phyloP scores from a whole-genome alignment of 2,888 invertebrate genomes.

The Drosophila neotestacea region DNA sequence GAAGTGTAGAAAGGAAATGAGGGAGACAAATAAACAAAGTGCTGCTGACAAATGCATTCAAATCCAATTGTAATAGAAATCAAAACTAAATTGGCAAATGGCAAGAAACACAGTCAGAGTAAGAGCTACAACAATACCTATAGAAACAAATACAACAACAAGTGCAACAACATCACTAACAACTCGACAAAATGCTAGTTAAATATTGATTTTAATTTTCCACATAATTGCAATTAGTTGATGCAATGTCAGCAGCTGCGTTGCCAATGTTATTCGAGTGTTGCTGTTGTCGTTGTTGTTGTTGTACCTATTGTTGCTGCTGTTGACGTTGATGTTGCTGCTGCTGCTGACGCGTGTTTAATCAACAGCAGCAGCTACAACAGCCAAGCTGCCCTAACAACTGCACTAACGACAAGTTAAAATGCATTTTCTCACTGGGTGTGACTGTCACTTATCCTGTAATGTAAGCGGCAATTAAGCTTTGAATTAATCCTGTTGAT shows the following conservation, averaged over 20 bases:
- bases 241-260: conserved; percentile 53
- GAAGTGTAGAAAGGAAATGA: not conserved
- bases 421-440: not conserved
- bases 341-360: conserved; percentile 39
- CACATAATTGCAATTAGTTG: conserved; percentile 72
- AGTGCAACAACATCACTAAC: not conserved
- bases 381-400: conserved; percentile 7
- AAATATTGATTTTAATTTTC: conserved; percentile 69
- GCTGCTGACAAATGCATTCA: conserved; percentile 39
- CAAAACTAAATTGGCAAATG: conserved; percentile 50
- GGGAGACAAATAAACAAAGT: conserved; percentile 15
- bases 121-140: conserved; percentile 2
- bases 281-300: conserved; percentile 7
- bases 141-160: conserved; percentile 12
- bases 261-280: conserved; percentile 7
- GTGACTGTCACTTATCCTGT: conserved; percentile 6
- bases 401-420: conserved; percentile 12
- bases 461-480: not conserved
- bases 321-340: not conserved
- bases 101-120: conserved; percentile 7
- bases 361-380: conserved; percentile 24
- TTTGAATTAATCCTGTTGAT: not conserved
- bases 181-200: conserved; percentile 41
- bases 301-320: not conserved
- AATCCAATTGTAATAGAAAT: conserved; percentile 53